phyloP scores from a whole-genome alignment of 2,113 vertebrate species.

The Parotia lawesii region DNA sequence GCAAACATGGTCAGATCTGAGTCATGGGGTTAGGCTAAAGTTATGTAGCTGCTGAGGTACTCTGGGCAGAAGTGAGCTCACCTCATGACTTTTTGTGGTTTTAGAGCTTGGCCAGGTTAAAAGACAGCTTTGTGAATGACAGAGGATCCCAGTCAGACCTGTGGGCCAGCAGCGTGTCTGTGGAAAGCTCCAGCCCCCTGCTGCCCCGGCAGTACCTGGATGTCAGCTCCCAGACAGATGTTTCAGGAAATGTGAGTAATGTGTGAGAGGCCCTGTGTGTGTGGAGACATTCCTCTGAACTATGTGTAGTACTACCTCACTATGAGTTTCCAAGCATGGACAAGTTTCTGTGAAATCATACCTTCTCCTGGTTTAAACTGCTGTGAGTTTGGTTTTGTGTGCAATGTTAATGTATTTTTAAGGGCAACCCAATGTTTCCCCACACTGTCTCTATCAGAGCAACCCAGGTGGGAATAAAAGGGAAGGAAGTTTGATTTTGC shows the following conservation, averaged over 20 bases:
- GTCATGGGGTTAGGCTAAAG: not conserved
- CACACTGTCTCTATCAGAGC: not conserved
- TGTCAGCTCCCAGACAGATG: conserved; percentile 91
- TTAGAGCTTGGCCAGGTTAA: conserved; percentile 91
- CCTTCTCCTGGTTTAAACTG: not conserved
- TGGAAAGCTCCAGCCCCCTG: conserved; percentile 78
- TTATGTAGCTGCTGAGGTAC: not conserved
- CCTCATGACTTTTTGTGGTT: not conserved
- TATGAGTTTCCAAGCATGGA: not conserved
- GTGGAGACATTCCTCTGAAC: not conserved
- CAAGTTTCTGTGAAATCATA: not conserved
- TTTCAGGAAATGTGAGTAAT: conserved; percentile 86
- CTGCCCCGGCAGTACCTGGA: conserved; percentile 85
- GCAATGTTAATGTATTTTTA: not conserved
- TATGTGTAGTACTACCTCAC: not conserved
- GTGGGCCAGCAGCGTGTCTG: conserved; percentile 84
- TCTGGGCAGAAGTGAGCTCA: not conserved
- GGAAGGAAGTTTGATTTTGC: not conserved
- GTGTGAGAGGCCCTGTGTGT: not conserved
- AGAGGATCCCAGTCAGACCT: conserved; percentile 86
- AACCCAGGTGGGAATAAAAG: not conserved
- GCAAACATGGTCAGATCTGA: not conserved
- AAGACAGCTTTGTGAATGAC: conserved; percentile 86
- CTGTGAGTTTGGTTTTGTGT: not conserved
- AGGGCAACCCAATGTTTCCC: not conserved